Conservation (phyloP, 2,888 invertebrate species). For the Axea sp. region DNA sequence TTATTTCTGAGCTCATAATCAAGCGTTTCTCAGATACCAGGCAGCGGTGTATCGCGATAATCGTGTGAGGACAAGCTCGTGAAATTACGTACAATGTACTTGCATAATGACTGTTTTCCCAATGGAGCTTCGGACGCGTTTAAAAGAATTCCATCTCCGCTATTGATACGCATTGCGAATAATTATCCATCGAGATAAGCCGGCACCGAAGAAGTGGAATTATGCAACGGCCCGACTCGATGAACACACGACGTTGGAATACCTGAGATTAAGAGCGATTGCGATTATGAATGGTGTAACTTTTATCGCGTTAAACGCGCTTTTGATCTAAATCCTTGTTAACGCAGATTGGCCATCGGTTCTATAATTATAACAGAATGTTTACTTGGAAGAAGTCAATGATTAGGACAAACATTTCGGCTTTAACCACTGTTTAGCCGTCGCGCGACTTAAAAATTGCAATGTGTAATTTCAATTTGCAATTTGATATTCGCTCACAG, state of each 20-base stretch:
- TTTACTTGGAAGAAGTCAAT: too few relatives aligned
- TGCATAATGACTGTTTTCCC: too few relatives aligned
- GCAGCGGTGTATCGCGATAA: too few relatives aligned
- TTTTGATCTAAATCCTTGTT: slow-evolving; percentile 13
- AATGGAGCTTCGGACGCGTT: too few relatives aligned
- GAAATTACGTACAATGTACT: too few relatives aligned
- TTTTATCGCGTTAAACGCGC: slow-evolving; percentile 26
- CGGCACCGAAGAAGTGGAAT: slow-evolving; percentile 34
- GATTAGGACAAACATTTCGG: too few relatives aligned
- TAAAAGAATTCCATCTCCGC: too few relatives aligned
- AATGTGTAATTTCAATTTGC: too few relatives aligned
- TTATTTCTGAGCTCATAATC: slow-evolving; percentile 30
- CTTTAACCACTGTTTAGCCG: too few relatives aligned
- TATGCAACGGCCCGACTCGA: slow-evolving; percentile 21
- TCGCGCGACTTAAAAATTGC: neutral
- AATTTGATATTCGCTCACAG: too few relatives aligned
- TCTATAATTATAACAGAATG: slow-evolving; percentile 23
- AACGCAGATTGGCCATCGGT: slow-evolving; percentile 10
- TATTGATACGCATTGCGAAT: slow-evolving; percentile 44
- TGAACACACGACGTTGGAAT: slow-evolving; percentile 7
- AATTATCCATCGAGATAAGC: slow-evolving; percentile 37
- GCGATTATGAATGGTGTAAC: slow-evolving; percentile 16
- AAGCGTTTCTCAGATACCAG: slow-evolving; percentile 34
- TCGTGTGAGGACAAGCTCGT: too few relatives aligned
- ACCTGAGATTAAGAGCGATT: slow-evolving; percentile 16